Conservation (phyloP, 2,888 invertebrate species). For the Anoplius nigerrimus region DNA sequence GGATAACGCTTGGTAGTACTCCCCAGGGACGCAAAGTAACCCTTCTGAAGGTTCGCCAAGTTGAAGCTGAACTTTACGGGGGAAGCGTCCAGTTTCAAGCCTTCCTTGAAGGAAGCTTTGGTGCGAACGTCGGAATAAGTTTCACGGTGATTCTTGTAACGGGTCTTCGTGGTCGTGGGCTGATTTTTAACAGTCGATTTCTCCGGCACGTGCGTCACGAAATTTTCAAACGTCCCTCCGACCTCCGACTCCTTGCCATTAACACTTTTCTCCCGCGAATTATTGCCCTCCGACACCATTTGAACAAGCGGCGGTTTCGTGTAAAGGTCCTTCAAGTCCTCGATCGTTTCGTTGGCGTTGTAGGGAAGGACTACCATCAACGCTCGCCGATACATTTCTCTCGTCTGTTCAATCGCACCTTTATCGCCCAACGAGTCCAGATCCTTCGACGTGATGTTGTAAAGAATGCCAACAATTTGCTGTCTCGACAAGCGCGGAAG, state of each 20-base stretch:
- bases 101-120: constrained; percentile 38
- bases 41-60: constrained; percentile 52
- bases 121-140: constrained; percentile 54
- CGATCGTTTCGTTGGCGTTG: constrained; percentile 78
- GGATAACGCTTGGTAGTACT: background rate
- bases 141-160: constrained; percentile 58
- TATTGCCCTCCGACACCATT: constrained; percentile 73
- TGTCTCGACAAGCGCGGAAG: constrained; percentile 81
- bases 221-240: constrained; percentile 24
- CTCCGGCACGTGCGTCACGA: constrained; percentile 5
- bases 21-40: background rate
- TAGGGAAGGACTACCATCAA: constrained; percentile 83
- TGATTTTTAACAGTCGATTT: background rate
- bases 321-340: constrained; percentile 80
- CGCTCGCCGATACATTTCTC: constrained; percentile 76
- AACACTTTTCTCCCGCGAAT: background rate
- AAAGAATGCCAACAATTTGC: constrained; percentile 81
- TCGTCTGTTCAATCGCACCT: constrained; percentile 61
- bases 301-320: constrained; percentile 81
- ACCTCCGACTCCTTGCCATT: background rate
- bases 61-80: constrained; percentile 68
- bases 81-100: constrained; percentile 41
- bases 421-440: constrained; percentile 61
- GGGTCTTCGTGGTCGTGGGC: constrained; percentile 31
- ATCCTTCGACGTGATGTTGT: constrained; percentile 77